These are phyloP conservation scores for Temnothorax longispinosus DNA, from an alignment of 1,140 invertebrate genomes.

Conservation along the genomic window DNA sequence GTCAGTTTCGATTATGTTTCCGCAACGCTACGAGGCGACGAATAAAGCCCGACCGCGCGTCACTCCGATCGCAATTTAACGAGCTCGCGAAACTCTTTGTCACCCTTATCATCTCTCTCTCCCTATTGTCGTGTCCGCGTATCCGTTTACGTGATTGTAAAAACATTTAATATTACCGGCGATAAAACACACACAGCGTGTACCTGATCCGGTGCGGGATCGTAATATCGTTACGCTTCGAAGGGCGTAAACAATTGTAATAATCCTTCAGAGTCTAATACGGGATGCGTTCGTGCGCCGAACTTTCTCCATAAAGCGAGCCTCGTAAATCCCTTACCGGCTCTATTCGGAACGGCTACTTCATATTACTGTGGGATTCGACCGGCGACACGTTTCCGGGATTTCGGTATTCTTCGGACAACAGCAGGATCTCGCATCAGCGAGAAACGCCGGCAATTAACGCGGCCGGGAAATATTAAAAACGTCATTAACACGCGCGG, in stretches of 20 bases:
- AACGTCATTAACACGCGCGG: slow-evolving; percentile 42
- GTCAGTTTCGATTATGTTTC: slow-evolving; percentile 45
- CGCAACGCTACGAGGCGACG: background rate
- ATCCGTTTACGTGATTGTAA: background rate
- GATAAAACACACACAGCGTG: background rate
- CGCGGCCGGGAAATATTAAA: slow-evolving; percentile 65
- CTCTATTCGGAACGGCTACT: slow-evolving; percentile 3
- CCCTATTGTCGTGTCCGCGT: background rate
- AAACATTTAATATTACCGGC: slow-evolving; percentile 20
- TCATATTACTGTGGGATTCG: slow-evolving; percentile 5
- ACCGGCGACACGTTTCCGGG: slow-evolving; percentile 13
- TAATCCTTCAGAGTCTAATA: slow-evolving; percentile 7
- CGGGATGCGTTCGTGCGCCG: background rate
- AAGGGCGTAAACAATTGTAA: slow-evolving; percentile 32
- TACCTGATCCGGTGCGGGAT: background rate
- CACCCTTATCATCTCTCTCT: background rate
- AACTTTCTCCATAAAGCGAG: slow-evolving; percentile 42
- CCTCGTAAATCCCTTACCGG: background rate
- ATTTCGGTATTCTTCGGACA: slow-evolving; percentile 3
- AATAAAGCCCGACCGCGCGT: slow-evolving; percentile 42
- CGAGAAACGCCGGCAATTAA: slow-evolving; percentile 60
- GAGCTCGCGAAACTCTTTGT: slow-evolving; percentile 30
- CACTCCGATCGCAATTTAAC: slow-evolving; percentile 42
- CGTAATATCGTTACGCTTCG: background rate
- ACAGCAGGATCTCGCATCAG: slow-evolving; percentile 6